These are phyloP conservation scores for Halictus quadricinctus DNA, from an alignment of 2,888 invertebrate species.

Conservation along the genomic window DNA sequence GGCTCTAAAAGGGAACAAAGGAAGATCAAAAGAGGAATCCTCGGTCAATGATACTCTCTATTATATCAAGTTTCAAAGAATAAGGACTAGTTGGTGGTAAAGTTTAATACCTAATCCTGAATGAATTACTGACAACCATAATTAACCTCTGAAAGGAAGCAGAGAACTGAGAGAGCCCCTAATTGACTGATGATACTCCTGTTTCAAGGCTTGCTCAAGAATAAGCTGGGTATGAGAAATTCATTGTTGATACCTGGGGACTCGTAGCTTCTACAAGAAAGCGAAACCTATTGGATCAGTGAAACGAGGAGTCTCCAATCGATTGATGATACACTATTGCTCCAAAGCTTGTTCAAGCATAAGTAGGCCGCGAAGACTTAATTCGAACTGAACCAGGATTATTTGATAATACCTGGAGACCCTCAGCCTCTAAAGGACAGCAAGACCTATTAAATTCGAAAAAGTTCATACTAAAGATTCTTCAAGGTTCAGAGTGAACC, in stretches of 20 bases:
- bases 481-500: not conserved
- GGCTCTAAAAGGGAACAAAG: not conserved
- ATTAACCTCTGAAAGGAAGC: no score
- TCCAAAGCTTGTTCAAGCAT: not conserved
- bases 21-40: not conserved
- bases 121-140: not conserved
- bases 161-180: no score
- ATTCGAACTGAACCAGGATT: not conserved
- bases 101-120: not conserved
- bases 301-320: no score
- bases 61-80: not conserved
- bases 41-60: not conserved
- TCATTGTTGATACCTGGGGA: no score
- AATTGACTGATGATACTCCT: no score
- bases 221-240: no score
- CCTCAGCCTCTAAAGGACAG: not conserved
- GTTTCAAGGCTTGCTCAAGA: no score
- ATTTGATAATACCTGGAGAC: not conserved
- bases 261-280: no score
- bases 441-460: not conserved
- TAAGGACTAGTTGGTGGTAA: no score
- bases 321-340: not conserved
- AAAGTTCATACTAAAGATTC: not conserved
- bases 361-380: not conserved
- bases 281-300: no score